These are phyloP conservation scores for Pseudorasbora parva DNA, from an alignment of 2,113 vertebrate species.

Conservation along the genomic window DNA sequence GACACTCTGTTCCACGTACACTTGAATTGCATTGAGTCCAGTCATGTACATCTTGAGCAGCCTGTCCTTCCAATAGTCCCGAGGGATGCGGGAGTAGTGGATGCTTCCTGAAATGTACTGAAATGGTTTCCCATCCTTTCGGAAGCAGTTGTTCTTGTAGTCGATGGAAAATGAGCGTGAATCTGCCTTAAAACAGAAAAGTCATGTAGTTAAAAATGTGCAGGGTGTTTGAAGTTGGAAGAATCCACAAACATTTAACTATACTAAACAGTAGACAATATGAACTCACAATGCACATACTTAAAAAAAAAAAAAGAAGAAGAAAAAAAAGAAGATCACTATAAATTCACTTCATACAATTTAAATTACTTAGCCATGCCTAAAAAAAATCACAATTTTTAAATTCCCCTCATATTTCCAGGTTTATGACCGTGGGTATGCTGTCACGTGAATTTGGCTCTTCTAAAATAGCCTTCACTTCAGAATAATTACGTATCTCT, in stretches of 20 bases:
- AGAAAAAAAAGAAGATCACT: too few species aligned
- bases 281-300: too few species aligned
- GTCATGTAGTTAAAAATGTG: neutral
- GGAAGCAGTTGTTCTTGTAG: slow-evolving; percentile 81
- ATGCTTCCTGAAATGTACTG: slow-evolving; percentile 93
- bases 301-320: neutral
- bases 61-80: slow-evolving; percentile 88
- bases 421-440: neutral
- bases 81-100: slow-evolving; percentile 90
- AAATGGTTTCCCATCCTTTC: slow-evolving; percentile 85
- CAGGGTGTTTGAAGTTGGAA: neutral
- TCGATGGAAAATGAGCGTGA: slow-evolving; percentile 85
- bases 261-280: too few species aligned
- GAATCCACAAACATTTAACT: too few species aligned
- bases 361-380: neutral
- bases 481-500: too few species aligned
- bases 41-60: slow-evolving; percentile 92
- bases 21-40: slow-evolving; percentile 88
- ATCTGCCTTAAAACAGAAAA: slow-evolving; percentile 62
- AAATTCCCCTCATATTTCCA: neutral
- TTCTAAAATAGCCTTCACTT: neutral
- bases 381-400: neutral
- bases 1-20: slow-evolving; percentile 78
- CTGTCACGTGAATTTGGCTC: neutral
- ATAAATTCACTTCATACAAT: neutral